These are phyloP conservation scores for Potorous gilbertii DNA, from an alignment of 2,797 vertebrate species.

Conservation along the genomic window DNA sequence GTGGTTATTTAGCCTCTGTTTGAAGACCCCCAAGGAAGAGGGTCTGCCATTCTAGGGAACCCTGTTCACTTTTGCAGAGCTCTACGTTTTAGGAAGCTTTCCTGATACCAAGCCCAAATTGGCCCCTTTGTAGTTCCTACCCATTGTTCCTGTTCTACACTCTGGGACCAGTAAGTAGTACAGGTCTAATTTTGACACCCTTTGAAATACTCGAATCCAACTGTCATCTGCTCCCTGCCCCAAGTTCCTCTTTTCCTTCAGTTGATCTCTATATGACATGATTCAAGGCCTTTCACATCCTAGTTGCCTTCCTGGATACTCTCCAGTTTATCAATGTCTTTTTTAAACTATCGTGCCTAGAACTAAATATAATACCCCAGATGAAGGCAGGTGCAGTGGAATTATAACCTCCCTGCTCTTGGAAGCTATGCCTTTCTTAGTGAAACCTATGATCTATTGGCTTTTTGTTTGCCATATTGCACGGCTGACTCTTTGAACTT, in stretches of 20 bases:
- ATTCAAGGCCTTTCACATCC: too few relatives aligned
- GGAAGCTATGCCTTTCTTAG: not conserved
- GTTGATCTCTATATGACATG: not conserved
- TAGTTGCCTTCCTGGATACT: not conserved
- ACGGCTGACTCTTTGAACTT: not conserved
- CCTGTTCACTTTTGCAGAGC: not conserved
- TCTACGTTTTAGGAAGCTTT: not conserved
- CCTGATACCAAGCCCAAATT: not conserved
- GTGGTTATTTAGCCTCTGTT: not conserved
- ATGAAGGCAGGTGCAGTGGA: not conserved
- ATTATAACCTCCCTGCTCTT: not conserved
- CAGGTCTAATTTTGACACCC: not conserved
- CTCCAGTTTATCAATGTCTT: not conserved
- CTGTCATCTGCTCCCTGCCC: not conserved
- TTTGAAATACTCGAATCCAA: not conserved
- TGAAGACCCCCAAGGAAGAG: not conserved
- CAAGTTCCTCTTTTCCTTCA: not conserved
- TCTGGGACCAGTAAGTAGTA: not conserved
- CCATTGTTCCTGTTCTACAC: not conserved
- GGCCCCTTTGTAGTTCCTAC: not conserved
- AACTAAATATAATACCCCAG: not conserved
- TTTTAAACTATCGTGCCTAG: not conserved
- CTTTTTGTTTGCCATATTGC: not conserved
- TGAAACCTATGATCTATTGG: not conserved
- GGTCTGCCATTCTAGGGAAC: not conserved